These are phyloP conservation scores for Coenonympha arcania DNA, from an alignment of 2,888 invertebrate species.

Conservation along the genomic window DNA sequence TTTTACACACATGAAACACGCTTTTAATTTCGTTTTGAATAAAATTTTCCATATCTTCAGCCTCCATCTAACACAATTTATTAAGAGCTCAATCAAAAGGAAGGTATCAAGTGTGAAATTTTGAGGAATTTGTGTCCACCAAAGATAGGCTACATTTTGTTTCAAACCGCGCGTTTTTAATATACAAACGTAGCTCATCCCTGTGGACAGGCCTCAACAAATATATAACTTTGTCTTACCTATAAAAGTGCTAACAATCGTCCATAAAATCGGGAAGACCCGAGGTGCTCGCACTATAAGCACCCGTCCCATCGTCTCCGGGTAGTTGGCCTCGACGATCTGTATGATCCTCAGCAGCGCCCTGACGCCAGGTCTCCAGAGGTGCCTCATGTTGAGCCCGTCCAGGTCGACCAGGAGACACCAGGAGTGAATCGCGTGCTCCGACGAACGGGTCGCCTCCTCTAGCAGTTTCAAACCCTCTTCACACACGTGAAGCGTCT, in stretches of 20 bases:
- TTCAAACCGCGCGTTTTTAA: too few relatives aligned
- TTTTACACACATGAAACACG: too few relatives aligned
- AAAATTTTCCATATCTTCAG: too few relatives aligned
- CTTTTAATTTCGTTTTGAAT: too few relatives aligned
- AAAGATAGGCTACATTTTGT: too few relatives aligned
- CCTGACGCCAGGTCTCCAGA: slow-evolving; percentile 94
- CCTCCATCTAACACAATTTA: too few relatives aligned
- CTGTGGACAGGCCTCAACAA: too few relatives aligned
- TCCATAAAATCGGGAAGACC: slow-evolving; percentile 96
- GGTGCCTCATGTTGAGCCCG: slow-evolving; percentile 94
- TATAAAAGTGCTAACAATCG: slow-evolving; percentile 94
- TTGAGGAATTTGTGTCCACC: too few relatives aligned
- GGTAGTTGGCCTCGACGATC: slow-evolving; percentile 94
- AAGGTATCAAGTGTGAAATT: too few relatives aligned
- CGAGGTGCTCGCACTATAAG: slow-evolving; percentile 92
- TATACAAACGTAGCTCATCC: too few relatives aligned
- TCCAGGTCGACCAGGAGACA: slow-evolving; percentile 93
- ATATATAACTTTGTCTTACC: slow-evolving; percentile 57
- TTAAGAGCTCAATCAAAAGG: too few relatives aligned
- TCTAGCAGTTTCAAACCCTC: slow-evolving; percentile 91
- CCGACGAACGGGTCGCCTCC: slow-evolving; percentile 86
- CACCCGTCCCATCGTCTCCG: slow-evolving; percentile 94
- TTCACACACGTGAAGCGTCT: slow-evolving; percentile 91
- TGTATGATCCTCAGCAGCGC: slow-evolving; percentile 76
- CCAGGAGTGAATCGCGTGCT: slow-evolving; percentile 91